phyloP scores from a whole-genome alignment of 2,113 vertebrate species.

The Sinocyclocheilus rhinocerous region DNA sequence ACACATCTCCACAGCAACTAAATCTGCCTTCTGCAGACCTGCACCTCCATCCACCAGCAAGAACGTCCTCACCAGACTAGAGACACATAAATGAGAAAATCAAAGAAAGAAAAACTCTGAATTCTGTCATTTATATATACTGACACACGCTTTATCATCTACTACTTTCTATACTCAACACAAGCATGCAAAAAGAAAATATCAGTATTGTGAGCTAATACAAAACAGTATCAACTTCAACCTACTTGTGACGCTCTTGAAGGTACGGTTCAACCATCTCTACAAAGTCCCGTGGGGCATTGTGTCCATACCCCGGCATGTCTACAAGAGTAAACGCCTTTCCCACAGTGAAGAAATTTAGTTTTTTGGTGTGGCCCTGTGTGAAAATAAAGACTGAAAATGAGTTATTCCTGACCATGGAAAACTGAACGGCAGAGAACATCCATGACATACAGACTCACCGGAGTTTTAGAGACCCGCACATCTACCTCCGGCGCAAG shows the following conservation, averaged over 20 bases:
- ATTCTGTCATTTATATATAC: background rate
- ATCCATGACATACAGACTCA: conserved; percentile 66
- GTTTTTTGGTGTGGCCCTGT: conserved; percentile 96
- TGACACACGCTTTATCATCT: background rate
- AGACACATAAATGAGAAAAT: conserved; percentile 23
- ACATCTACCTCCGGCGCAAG: conserved; percentile 90
- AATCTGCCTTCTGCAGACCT: conserved; percentile 84
- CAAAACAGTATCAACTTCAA: background rate
- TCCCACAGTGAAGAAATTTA: conserved; percentile 95
- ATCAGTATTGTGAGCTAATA: background rate
- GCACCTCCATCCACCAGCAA: conserved; percentile 86
- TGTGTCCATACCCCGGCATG: conserved; percentile 95
- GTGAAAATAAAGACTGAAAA: background rate
- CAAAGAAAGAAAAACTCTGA: background rate
- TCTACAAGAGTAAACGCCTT: conserved; percentile 89
- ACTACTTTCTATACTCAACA: background rate
- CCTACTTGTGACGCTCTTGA: conserved; percentile 83
- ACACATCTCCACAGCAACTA: conserved; percentile 90
- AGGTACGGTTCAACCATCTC: conserved; percentile 96
- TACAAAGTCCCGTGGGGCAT: conserved; percentile 85
- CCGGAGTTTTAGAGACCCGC: conserved; percentile 89
- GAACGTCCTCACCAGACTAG: conserved; percentile 90
- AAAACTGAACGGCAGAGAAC: background rate
- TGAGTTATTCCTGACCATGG: background rate
- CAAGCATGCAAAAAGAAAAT: no score